Evolutionary conservation across 2,888 invertebrate species (phyloP).

Genomic region (Tortrix viridana): DNA sequence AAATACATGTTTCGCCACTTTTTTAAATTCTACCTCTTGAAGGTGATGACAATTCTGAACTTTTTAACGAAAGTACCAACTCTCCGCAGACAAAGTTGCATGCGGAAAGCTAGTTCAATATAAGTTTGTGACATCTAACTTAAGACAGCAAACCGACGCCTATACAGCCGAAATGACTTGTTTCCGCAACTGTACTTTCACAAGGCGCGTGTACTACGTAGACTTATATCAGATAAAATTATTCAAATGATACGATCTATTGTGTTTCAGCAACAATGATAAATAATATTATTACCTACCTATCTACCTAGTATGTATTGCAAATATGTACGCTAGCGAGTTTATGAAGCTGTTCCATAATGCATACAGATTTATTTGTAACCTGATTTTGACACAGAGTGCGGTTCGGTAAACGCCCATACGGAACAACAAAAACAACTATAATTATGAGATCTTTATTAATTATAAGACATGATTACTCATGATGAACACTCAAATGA

Average conservation of each 20-base stretch:
- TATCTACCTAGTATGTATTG: conserved; percentile 60
- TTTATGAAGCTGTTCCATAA: conserved; percentile 53
- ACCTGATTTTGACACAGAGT: conserved; percentile 19
- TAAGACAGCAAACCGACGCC: background rate
- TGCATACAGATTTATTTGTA: conserved; percentile 34
- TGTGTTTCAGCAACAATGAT: conserved; percentile 80
- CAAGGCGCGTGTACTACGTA: conserved; percentile 57
- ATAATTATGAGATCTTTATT: conserved; percentile 3
- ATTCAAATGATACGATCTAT: conserved; percentile 83
- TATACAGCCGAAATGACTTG: conserved; percentile 22
- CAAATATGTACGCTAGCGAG: conserved; percentile 76
- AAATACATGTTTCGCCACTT: too few relatives aligned
- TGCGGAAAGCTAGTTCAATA: too few relatives aligned
- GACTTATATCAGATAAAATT: conserved; percentile 79
- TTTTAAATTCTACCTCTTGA: too few relatives aligned
- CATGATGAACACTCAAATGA: conserved; percentile 36
- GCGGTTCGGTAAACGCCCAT: conserved; percentile 4
- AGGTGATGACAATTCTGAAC: too few relatives aligned
- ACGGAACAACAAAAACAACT: conserved; percentile 9
- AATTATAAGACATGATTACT: conserved; percentile 16
- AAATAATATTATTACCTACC: conserved; percentile 75
- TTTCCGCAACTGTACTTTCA: conserved; percentile 39
- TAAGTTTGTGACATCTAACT: too few relatives aligned
- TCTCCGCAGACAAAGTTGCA: too few relatives aligned
- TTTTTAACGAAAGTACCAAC: too few relatives aligned